A percentile compares a stretch with the other conserved stretches of the same genome.
These are phyloP conservation scores for Pseudomyrmex dendroicus DNA, from an alignment of 1,140 invertebrate species.

Conservation along the genomic window DNA sequence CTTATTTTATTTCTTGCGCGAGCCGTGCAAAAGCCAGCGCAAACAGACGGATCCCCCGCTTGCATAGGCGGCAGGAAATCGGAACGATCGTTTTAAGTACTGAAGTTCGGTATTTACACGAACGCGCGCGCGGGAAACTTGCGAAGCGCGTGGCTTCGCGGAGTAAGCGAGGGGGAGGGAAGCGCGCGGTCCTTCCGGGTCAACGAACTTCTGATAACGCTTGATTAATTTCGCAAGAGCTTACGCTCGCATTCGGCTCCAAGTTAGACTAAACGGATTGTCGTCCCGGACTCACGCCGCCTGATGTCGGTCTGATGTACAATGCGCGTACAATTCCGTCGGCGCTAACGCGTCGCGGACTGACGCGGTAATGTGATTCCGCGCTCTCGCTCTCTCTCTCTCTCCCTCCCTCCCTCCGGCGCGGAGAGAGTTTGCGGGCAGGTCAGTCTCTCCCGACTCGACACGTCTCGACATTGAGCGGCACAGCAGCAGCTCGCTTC, in stretches of 20 bases:
- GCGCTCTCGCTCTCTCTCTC: slow-evolving; percentile 8
- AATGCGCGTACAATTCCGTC: slow-evolving; percentile 80
- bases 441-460: slow-evolving; percentile 76
- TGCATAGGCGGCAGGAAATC: not conserved
- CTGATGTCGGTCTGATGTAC: slow-evolving; percentile 78
- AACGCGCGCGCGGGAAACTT: slow-evolving; percentile 30
- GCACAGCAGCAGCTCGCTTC: slow-evolving; percentile 51
- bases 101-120: slow-evolving; percentile 39
- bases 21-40: slow-evolving; percentile 28
- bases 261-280: slow-evolving; percentile 84
- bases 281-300: slow-evolving; percentile 72
- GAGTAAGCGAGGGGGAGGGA: too few species aligned
- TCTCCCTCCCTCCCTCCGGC: too few species aligned
- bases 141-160: slow-evolving; percentile 17
- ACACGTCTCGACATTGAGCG: slow-evolving; percentile 63
- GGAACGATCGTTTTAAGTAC: slow-evolving; percentile 46
- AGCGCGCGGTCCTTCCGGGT: slow-evolving; percentile 30
- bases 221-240: slow-evolving; percentile 72
- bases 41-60: slow-evolving; percentile 20
- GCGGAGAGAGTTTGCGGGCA: slow-evolving; percentile 22
- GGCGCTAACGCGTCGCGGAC: slow-evolving; percentile 76
- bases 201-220: slow-evolving; percentile 48
- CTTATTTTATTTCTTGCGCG: slow-evolving; percentile 46
- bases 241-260: slow-evolving; percentile 73
- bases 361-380: slow-evolving; percentile 82